Evolutionary conservation across 2,888 invertebrate species (phyloP).

Genomic region (Diloba caeruleocephala): DNA sequence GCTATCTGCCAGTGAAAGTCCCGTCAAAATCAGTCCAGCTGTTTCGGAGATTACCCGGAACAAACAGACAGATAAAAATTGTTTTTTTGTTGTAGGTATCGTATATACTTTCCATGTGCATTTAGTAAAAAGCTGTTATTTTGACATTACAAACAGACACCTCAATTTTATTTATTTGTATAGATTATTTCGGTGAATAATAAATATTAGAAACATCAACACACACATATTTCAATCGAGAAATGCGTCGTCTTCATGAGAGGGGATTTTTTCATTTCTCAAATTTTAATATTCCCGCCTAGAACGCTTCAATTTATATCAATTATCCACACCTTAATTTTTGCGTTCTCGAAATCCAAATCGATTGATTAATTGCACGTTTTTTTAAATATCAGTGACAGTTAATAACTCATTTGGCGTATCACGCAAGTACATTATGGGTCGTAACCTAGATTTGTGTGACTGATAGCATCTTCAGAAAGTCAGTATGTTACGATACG

Average conservation of each 20-base stretch:
- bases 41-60: too few relatives aligned
- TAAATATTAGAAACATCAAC: too few relatives aligned
- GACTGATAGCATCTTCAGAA: conserved; percentile 70
- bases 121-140: too few relatives aligned
- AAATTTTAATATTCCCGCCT: not conserved
- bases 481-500: conserved; percentile 59
- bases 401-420: conserved; percentile 63
- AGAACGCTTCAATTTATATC: conserved; percentile 1
- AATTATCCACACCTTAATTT: conserved; percentile 42
- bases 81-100: too few relatives aligned
- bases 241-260: not conserved
- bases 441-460: conserved; percentile 72
- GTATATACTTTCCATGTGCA: too few relatives aligned
- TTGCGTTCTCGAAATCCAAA: conserved; percentile 37
- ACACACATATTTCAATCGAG: conserved; percentile 6
- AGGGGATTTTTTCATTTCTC: not conserved
- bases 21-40: too few relatives aligned
- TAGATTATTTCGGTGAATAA: too few relatives aligned
- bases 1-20: too few relatives aligned
- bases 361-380: conserved; percentile 41
- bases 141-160: too few relatives aligned
- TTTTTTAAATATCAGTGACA: conserved; percentile 50
- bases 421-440: conserved; percentile 59
- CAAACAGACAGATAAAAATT: too few relatives aligned
- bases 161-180: too few relatives aligned